A percentile compares a stretch with the other conserved stretches of the same genome.
Evolutionary conservation across 2,797 vertebrate genomes (phyloP).

Genomic region (Onychomys leucogaster): DNA sequence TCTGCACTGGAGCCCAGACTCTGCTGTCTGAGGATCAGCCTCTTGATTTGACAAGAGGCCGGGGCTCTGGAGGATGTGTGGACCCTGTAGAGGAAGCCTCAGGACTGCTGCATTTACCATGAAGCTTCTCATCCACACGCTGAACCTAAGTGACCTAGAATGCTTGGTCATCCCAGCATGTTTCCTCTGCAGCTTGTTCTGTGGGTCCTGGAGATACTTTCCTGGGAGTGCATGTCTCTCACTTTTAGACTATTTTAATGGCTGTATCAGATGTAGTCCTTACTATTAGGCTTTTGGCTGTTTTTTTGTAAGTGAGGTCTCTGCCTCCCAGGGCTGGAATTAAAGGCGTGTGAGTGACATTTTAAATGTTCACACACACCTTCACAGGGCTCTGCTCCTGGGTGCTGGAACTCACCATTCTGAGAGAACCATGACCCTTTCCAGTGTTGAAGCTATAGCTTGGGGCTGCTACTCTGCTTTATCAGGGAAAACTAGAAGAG

Average conservation of each 20-base stretch:
- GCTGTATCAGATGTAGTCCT: not conserved
- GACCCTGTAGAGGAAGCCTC: not conserved
- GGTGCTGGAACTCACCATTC: not conserved
- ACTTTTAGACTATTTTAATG: not conserved
- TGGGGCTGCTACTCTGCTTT: not conserved
- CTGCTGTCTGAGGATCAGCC: not conserved
- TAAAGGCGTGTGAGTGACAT: not conserved
- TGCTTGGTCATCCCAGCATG: not conserved
- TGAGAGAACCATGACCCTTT: not conserved
- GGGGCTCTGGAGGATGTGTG: not conserved
- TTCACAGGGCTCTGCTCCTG: not conserved
- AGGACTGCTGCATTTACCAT: not conserved
- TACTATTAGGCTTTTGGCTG: not conserved
- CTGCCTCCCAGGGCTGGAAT: not conserved
- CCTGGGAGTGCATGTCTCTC: not conserved
- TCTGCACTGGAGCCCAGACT: not conserved
- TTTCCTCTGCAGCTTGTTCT: not conserved
- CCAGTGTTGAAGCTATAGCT: not conserved
- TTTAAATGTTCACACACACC: not conserved
- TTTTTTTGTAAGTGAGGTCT: not conserved
- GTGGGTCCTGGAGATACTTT: not conserved
- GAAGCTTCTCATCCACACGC: not conserved
- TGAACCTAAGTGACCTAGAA: not conserved
- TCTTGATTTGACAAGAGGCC: not conserved
- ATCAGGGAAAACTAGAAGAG: not conserved